Conservation (phyloP, 2,113 vertebrate genomes). For the Calyptommatus sinebrachiatus region DNA sequence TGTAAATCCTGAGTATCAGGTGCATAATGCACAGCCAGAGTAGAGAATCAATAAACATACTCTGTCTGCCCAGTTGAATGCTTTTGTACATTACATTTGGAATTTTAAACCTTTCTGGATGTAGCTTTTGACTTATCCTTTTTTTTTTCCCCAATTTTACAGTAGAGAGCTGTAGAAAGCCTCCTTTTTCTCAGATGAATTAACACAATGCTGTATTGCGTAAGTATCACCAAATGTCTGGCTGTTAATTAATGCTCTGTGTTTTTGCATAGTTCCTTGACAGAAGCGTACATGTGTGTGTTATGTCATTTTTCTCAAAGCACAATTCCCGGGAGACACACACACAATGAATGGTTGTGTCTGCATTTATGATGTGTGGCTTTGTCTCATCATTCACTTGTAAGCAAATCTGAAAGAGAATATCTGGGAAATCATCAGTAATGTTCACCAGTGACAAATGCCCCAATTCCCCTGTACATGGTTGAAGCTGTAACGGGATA, state of each 20-base stretch:
- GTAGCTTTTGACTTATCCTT: neutral
- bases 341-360: neutral
- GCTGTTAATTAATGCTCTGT: neutral
- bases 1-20: no score
- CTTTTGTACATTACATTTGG: no score
- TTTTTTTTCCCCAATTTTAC: neutral
- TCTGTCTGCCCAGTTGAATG: no score
- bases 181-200: neutral
- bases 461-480: accelerated
- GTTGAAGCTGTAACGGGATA: neutral
- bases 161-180: neutral
- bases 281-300: neutral
- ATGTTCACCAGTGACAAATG: neutral
- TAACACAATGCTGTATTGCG: neutral
- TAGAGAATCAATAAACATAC: no score
- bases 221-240: neutral
- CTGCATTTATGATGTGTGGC: neutral
- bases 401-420: neutral
- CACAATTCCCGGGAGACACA: neutral
- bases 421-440: neutral
- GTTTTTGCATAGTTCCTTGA: neutral
- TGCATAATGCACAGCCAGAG: no score
- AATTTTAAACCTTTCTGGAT: no score
- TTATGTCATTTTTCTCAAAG: neutral
- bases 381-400: neutral